These are phyloP conservation scores for Apostichopus japonicus DNA, from an alignment of 35 echinoderm and acorn worm species.

Conservation along the genomic window DNA sequence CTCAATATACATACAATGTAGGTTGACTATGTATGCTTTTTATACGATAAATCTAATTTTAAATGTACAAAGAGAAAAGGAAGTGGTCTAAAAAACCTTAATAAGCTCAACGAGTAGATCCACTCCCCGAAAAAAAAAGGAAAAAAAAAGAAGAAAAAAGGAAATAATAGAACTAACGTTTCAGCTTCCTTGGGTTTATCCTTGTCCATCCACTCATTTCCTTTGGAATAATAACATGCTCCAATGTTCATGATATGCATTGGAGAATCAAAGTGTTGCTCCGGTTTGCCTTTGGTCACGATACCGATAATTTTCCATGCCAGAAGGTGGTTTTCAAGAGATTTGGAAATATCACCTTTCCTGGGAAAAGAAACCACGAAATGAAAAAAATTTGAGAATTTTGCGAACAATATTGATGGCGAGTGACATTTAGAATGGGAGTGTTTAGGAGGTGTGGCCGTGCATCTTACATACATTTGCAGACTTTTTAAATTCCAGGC, in stretches of 20 bases:
- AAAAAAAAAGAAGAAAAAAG: too few species aligned
- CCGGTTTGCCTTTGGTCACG: constrained; percentile 66
- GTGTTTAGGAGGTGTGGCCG: too few species aligned
- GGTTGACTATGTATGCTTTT: too few species aligned
- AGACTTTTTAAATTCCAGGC: too few species aligned
- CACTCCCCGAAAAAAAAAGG: too few species aligned
- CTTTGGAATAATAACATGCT: constrained; percentile 57
- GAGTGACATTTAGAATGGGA: too few species aligned
- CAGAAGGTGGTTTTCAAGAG: constrained; percentile 58
- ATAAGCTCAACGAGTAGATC: too few species aligned
- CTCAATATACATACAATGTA: too few species aligned
- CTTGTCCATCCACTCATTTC: constrained; percentile 48
- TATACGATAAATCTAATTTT: too few species aligned
- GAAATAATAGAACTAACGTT: constrained; percentile 4
- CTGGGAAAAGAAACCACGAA: not conserved
- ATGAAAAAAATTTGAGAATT: not conserved
- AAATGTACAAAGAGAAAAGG: too few species aligned
- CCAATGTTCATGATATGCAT: constrained; percentile 70
- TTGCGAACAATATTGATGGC: not conserved
- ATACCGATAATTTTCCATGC: constrained; percentile 74
- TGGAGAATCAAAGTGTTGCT: constrained; percentile 73
- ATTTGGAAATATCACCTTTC: constrained; percentile 43
- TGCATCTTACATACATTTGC: too few species aligned
- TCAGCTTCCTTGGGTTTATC: constrained; percentile 51
- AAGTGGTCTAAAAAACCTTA: too few species aligned